Evolutionary conservation across 1,140 invertebrate genomes (phyloP).

Genomic region (Cepaea nemoralis): DNA sequence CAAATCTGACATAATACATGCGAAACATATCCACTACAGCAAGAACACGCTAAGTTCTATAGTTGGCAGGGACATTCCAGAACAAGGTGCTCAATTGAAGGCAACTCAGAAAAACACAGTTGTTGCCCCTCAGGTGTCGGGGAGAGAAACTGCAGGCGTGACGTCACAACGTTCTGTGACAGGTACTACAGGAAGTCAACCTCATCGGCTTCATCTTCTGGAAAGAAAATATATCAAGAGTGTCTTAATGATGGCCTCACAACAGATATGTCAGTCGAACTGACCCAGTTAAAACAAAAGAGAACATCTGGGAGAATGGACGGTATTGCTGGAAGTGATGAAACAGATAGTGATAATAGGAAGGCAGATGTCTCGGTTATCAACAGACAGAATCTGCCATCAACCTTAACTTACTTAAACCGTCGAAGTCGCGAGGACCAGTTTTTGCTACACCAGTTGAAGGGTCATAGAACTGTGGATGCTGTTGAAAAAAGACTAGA

Average conservation of each 20-base stretch:
- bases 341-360: conserved; percentile 14
- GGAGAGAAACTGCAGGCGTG: neutral
- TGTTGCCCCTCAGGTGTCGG: too few species aligned
- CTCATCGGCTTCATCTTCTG: neutral
- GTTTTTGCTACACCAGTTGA: conserved; percentile 17
- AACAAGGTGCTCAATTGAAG: too few species aligned
- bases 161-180: neutral
- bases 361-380: conserved; percentile 40
- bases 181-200: neutral
- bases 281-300: neutral
- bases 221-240: neutral
- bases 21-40: neutral
- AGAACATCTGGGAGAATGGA: neutral
- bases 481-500: conserved; percentile 35
- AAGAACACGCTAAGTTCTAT: neutral
- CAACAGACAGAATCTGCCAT: conserved; percentile 25
- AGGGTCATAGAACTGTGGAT: neutral
- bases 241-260: neutral
- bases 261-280: neutral
- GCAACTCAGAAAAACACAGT: too few species aligned
- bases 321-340: neutral
- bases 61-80: too few species aligned
- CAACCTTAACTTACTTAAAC: conserved; percentile 30
- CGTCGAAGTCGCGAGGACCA: conserved; percentile 21
- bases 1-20: neutral